These are phyloP conservation scores for Ascidia mentula DNA, from an alignment of 23 tunicate genomes.

Conservation along the genomic window DNA sequence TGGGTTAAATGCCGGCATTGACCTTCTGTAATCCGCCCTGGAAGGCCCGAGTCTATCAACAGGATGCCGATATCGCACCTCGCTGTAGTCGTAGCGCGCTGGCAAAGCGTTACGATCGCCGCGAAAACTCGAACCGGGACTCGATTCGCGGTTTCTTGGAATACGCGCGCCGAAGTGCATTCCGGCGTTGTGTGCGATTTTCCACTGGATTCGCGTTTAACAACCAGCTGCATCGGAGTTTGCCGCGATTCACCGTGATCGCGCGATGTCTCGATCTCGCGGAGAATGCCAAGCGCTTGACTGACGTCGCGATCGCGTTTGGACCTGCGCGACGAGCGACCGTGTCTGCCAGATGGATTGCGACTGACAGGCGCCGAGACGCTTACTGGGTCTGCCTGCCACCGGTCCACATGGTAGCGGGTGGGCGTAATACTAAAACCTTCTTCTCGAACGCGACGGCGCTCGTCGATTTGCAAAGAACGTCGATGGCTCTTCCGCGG, in stretches of 20 bases:
- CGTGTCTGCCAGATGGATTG: neutral
- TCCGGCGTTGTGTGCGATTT: neutral
- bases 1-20: constrained; percentile 20
- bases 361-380: constrained; percentile 28
- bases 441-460: neutral
- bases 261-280: constrained; percentile 29
- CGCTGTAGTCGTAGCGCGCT: neutral
- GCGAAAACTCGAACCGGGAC: neutral
- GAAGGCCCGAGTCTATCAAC: neutral
- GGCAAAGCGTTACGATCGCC: neutral
- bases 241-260: neutral
- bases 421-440: neutral
- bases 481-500: neutral
- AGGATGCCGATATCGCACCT: neutral
- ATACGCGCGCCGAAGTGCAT: constrained; percentile 18
- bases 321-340: neutral
- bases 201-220: neutral
- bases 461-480: constrained; percentile 14
- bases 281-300: constrained; percentile 34
- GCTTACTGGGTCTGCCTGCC: neutral
- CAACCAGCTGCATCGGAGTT: neutral
- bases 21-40: constrained; percentile 10
- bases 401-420: neutral
- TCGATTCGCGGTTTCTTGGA: too few relatives aligned
- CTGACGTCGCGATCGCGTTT: neutral